A percentile compares a stretch with the other conserved stretches of the same genome.
Evolutionary conservation across 53 echinoderm and acorn worm species (phyloP).

Genomic region (Paracentrotus lividus): DNA sequence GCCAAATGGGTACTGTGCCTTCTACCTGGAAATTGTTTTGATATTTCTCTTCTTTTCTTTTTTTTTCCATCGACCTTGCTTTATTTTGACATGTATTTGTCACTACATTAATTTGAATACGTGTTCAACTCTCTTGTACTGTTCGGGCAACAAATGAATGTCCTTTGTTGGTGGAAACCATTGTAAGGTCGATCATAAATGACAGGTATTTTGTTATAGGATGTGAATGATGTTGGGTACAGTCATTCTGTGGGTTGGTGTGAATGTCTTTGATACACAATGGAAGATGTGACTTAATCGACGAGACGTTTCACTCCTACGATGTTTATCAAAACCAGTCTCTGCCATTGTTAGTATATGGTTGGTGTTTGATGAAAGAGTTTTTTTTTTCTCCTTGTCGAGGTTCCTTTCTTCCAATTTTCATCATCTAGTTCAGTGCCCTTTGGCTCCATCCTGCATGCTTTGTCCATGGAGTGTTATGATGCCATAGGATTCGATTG

Average conservation of each 20-base stretch:
- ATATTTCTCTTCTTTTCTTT: neutral
- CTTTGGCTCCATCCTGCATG: conserved; percentile 6
- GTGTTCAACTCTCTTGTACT: neutral
- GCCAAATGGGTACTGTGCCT: too few species aligned
- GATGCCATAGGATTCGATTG: conserved; percentile 61
- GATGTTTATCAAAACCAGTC: conserved; percentile 54
- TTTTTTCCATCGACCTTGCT: neutral
- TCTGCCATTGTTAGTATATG: conserved; percentile 22
- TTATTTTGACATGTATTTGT: neutral
- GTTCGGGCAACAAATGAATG: neutral
- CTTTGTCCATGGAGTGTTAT: conserved; percentile 63
- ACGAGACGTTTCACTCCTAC: conserved; percentile 37
- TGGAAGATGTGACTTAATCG: conserved; percentile 43
- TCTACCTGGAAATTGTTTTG: neutral
- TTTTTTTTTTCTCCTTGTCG: neutral
- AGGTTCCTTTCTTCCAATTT: conserved; percentile 2
- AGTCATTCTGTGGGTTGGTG: neutral
- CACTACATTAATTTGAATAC: neutral
- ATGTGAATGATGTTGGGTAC: neutral
- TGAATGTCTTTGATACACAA: conserved; percentile 52
- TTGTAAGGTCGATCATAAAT: neutral
- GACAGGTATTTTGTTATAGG: neutral
- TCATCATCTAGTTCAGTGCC: conserved; percentile 39
- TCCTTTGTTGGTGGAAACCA: neutral
- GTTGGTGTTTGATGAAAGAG: neutral